These are phyloP conservation scores for Anthopleura xanthogrammica DNA, from an alignment of 92 coral and sea anemone genomes.

Conservation along the genomic window DNA sequence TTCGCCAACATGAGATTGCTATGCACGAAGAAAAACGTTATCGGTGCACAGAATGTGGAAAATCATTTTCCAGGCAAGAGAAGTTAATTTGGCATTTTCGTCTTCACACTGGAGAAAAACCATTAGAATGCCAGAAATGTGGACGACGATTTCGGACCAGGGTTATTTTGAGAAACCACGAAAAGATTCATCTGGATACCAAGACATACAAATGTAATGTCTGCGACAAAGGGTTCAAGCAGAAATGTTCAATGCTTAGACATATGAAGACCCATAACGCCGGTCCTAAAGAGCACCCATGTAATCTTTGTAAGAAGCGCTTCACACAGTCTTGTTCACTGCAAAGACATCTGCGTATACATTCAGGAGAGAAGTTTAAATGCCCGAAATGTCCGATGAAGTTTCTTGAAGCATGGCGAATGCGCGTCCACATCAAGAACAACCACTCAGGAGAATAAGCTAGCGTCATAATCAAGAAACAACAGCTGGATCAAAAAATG, in stretches of 20 bases:
- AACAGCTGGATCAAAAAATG: neutral
- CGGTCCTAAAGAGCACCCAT: neutral
- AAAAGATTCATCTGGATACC: constrained; percentile 2
- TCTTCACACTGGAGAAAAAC: constrained; percentile 37
- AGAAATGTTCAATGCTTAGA: constrained; percentile 15
- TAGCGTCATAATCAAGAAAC: neutral
- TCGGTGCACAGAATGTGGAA: constrained; percentile 15
- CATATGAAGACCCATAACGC: constrained; percentile 21
- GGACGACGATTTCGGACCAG: constrained; percentile 26
- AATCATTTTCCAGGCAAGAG: neutral
- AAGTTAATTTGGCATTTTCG: constrained; percentile 1
- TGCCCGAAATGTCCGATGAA: constrained; percentile 24
- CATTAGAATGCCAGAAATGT: constrained; percentile 21
- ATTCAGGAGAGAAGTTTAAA: constrained; percentile 36
- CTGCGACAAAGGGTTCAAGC: constrained; percentile 26
- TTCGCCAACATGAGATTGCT: constrained; percentile 1
- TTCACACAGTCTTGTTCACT: constrained; percentile 45
- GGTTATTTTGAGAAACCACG: constrained; percentile 13
- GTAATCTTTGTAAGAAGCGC: constrained; percentile 17
- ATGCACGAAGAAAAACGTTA: neutral
- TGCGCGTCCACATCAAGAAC: constrained; percentile 19
- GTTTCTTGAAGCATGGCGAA: constrained; percentile 36
- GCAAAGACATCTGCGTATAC: constrained; percentile 32
- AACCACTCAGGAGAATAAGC: constrained; percentile 11
- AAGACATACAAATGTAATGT: constrained; percentile 14